These are phyloP conservation scores for Falco concolor DNA, from an alignment of 2,797 vertebrate genomes.

Conservation along the genomic window DNA sequence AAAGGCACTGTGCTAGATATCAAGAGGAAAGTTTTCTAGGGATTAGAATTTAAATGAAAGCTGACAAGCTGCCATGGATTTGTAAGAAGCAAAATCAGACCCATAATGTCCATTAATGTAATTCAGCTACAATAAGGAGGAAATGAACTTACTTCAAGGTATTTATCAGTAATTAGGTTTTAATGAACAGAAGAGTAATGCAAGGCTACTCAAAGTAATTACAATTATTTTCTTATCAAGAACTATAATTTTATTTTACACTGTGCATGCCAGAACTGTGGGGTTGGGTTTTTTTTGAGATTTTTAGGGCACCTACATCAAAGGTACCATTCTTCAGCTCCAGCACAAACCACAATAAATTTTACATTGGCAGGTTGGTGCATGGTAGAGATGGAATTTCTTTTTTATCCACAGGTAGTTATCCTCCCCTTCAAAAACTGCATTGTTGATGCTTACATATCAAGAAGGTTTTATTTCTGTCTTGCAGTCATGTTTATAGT, in stretches of 20 bases:
- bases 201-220: conserved; percentile 13
- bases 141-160: conserved; percentile 8
- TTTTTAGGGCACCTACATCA: background rate
- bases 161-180: conserved; percentile 21
- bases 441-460: conserved; percentile 32
- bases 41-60: background rate
- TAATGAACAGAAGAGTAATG: conserved; percentile 8
- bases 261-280: background rate
- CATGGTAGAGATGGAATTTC: background rate
- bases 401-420: background rate
- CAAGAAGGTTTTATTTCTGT: conserved; percentile 50
- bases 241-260: background rate
- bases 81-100: background rate
- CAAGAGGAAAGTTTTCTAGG: background rate
- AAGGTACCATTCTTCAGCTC: background rate
- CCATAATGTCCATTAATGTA: background rate
- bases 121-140: background rate
- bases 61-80: background rate
- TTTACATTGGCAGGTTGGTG: background rate
- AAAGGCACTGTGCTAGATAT: background rate
- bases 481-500: conserved; percentile 27
- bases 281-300: fast-evolving
- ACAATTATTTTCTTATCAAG: conserved; percentile 18
- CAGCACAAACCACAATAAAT: background rate
- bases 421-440: background rate